Base-by-base conservation (phyloP, 2,888 invertebrate species). In the Siphlonurus alternatus region DNA sequence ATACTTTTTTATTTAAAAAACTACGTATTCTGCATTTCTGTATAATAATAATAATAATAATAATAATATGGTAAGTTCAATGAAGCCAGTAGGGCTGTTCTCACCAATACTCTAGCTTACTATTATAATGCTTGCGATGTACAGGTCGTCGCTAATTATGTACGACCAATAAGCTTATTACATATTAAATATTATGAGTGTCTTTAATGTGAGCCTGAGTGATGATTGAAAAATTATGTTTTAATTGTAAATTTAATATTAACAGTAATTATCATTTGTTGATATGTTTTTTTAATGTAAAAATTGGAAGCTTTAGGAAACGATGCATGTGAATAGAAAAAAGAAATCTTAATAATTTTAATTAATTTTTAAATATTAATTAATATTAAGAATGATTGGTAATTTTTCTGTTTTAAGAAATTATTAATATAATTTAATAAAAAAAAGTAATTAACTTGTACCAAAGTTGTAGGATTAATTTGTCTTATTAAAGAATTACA, bases 201-300 rank as follows among this genome's bases (percentile, higher is more conserved):
- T 38, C 38, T 38, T 38, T 38, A n/a, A 7, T n/a, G 24, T 61
- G 24, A 20, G 23, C 25, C 61, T 25, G 38, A 38, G 20, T 61
- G 61, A 25, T 24, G 20, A 61, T 25, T 24, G 20, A 61, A 25
- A 61, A 61, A 25, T 24, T n/a, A 61, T 25, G 23, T 18, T 23
- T 23, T 23, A 60, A 5, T 18, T 23, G 20, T 23, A 20, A 20
- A 22, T 5, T 2, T 25, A 22, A 61, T 61, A 61, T 25, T 18
- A 19, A 61, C 20, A 22, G 5, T 25, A 61, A 61, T 61, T 18
- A 61, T 59, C 20, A 61, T 61, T 61, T 61, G 20, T 61, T 61
- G 38, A 25, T 25, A 38, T 25, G 25, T 25, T 20, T 61, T 20
- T 19, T 18, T 20, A 38, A 25, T 20, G 25, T 18, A 25, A 61